These are phyloP conservation scores for Osmerus eperlanus DNA, from an alignment of 2,113 vertebrate genomes.

Conservation along the genomic window DNA sequence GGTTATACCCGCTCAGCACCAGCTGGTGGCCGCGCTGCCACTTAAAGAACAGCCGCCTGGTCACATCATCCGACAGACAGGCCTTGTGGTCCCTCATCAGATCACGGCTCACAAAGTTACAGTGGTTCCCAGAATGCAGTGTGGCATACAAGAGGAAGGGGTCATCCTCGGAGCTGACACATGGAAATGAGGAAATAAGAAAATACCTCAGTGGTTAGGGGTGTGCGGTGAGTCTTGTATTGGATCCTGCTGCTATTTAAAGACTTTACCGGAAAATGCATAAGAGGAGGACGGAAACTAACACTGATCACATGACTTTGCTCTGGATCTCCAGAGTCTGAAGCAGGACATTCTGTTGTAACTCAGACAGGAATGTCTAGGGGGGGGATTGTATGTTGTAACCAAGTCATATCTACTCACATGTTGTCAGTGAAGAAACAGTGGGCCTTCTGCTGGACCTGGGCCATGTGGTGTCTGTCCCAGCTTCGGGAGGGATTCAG, in stretches of 20 bases:
- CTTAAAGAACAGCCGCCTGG: slow-evolving; percentile 87
- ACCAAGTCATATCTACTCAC: slow-evolving; percentile 68
- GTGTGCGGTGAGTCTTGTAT: too few relatives aligned
- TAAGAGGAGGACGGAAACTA: too few relatives aligned
- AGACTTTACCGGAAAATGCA: too few relatives aligned
- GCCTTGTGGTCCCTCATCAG: slow-evolving; percentile 97
- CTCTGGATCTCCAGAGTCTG: too few relatives aligned
- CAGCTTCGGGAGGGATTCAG: slow-evolving; percentile 66
- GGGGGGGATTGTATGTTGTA: too few relatives aligned
- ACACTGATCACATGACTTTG: too few relatives aligned
- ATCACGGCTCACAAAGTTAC: slow-evolving; percentile 87
- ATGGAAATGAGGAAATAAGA: slow-evolving; percentile 5
- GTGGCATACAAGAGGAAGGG: slow-evolving; percentile 91
- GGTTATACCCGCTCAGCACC: slow-evolving; percentile 41
- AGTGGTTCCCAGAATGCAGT: slow-evolving; percentile 87
- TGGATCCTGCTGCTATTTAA: too few relatives aligned
- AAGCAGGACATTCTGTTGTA: too few relatives aligned
- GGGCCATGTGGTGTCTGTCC: slow-evolving; percentile 75
- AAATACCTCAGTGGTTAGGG: background rate
- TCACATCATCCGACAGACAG: slow-evolving; percentile 73
- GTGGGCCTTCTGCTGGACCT: slow-evolving; percentile 79
- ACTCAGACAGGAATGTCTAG: too few relatives aligned
- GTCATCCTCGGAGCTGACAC: slow-evolving; percentile 88
- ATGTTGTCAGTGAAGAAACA: slow-evolving; percentile 95
- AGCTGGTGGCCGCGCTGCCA: slow-evolving; percentile 96